Evolutionary conservation across 2,113 vertebrate genomes (phyloP), one percentile per base, ranked within the genome.

Genomic region (Gallinago undulata): DNA sequence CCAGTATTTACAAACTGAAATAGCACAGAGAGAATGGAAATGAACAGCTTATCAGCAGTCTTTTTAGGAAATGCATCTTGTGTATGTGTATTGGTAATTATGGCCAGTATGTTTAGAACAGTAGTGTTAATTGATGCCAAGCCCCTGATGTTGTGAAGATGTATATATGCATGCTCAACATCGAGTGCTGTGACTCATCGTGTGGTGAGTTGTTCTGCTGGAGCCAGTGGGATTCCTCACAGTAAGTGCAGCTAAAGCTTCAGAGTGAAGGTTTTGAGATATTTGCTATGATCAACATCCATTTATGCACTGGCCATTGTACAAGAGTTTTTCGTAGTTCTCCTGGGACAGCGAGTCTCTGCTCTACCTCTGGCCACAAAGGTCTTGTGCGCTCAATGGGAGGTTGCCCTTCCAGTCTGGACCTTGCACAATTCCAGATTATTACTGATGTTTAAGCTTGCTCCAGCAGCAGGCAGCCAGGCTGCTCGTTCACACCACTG

Each of bases 401-500:
- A 91, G 84, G 53, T 68, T 1, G 2, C 60, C 27, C 60, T 91
- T 91, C 73, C 89, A 94, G 70, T 25, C 35, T 66, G 84, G 78
- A 35, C 45, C 39, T 19, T 16, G 37, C 28, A 33, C 57, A 68
- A 33, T 87, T 84, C 30, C 91, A 89, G 70, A 22, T 62, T 57
- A 39, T 93, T 57, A 33, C 45, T 43, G 41, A n/a, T 11, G 45
- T 87, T 96, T 62, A 91, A 41, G 67, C 62, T 96, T n/a, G 11
- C 47, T 94, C 55, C 78, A 85, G 84, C 91, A 93, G 91, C 93
- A 78, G 74, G 60, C 80, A 89, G 84, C 53, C 64, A 15, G 45
- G 66, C 78, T 80, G 53, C 81, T 91, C 0, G 0, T 83, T 90
- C 55, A 55, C 70, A 50, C 82, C 92, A 73, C 45, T 7, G 31